phyloP scores from a whole-genome alignment of 1,140 invertebrate genomes.

The Ylistrum balloti region DNA sequence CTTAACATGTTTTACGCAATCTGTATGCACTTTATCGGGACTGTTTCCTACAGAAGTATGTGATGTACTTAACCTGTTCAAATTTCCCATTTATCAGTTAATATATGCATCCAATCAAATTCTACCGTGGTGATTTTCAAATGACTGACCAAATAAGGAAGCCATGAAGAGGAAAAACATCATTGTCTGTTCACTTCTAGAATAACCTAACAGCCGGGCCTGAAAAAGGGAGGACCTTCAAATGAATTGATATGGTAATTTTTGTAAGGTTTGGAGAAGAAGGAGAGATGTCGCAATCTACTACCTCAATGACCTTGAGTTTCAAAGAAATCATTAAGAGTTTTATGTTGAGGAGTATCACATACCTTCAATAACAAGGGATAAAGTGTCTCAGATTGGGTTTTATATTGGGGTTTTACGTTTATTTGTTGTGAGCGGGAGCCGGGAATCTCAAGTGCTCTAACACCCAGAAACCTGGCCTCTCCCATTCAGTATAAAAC shows the following conservation, averaged over 20 bases:
- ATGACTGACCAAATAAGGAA: constrained; percentile 34
- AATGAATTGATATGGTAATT: constrained; percentile 30
- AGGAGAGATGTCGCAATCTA: not conserved
- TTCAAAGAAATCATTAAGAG: constrained; percentile 40
- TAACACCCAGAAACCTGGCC: constrained; percentile 29
- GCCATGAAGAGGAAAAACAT: not conserved
- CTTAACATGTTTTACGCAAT: no score
- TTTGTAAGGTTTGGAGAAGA: not conserved
- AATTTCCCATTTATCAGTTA: constrained; percentile 15
- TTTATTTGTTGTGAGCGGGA: constrained; percentile 33
- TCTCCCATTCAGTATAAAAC: constrained; percentile 26
- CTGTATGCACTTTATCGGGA: no score
- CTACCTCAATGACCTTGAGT: constrained; percentile 10
- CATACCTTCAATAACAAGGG: constrained; percentile 20
- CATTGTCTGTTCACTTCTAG: not conserved
- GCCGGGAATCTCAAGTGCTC: not conserved
- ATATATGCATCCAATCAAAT: constrained; percentile 20
- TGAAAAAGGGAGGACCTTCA: not conserved
- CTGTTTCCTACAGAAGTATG: no score
- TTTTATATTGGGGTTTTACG: constrained; percentile 26
- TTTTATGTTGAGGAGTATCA: not conserved
- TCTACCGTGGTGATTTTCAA: not conserved
- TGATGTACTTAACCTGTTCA: not conserved
- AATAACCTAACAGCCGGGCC: not conserved
- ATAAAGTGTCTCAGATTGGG: not conserved